Conservation (phyloP, 2,888 invertebrate species). For the Pammene fasciana region DNA sequence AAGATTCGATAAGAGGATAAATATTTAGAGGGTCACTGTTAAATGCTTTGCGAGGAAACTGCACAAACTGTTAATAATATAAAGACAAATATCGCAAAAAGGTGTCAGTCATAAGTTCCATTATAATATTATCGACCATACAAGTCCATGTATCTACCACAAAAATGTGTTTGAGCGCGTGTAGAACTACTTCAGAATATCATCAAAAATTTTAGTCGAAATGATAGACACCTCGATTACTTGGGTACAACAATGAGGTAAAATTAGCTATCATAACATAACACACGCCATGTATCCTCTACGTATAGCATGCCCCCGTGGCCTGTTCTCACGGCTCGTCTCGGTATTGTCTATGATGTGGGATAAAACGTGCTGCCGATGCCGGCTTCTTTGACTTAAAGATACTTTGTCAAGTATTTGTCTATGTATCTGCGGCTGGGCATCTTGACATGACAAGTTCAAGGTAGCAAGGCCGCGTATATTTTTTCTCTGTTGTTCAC, state of each 20-base stretch:
- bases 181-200: no score
- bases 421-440: not conserved
- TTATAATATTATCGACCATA: no score
- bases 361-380: constrained; percentile 49
- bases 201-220: no score
- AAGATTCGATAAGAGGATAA: no score
- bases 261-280: constrained; percentile 3
- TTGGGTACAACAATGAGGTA: not conserved
- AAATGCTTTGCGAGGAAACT: no score
- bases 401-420: constrained; percentile 20
- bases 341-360: constrained; percentile 42
- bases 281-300: constrained; percentile 23
- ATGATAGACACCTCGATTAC: not conserved
- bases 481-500: not conserved
- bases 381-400: constrained; percentile 25
- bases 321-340: constrained; percentile 57
- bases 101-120: no score
- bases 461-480: not conserved
- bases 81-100: no score
- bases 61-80: no score
- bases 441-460: not conserved
- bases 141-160: no score
- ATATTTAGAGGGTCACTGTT: no score
- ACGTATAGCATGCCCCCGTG: constrained; percentile 55
- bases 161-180: no score